These are phyloP conservation scores for Melanargia galathea DNA, from an alignment of 2,888 invertebrate species.

Conservation along the genomic window DNA sequence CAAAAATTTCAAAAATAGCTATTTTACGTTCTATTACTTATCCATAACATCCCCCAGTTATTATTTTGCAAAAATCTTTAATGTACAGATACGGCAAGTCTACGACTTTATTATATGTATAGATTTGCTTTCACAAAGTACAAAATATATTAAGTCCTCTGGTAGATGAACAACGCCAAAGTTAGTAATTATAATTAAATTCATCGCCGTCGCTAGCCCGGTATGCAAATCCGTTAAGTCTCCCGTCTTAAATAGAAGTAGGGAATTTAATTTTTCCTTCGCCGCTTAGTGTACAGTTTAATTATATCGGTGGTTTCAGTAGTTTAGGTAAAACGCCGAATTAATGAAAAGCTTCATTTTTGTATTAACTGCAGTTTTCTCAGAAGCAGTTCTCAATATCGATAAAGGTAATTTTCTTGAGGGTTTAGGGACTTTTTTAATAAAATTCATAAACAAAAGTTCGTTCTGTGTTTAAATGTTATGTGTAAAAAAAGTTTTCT, in stretches of 20 bases:
- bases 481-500: too few species aligned
- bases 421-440: neutral
- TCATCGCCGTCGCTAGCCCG: conserved; percentile 42
- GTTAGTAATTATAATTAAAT: conserved; percentile 55
- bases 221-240: conserved; percentile 48
- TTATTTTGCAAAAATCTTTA: too few species aligned
- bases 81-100: too few species aligned
- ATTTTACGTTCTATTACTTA: too few species aligned
- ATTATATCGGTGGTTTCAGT: conserved; percentile 8
- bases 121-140: too few species aligned
- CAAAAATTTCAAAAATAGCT: too few species aligned
- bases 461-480: too few species aligned
- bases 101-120: too few species aligned
- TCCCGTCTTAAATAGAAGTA: conserved; percentile 14
- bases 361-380: neutral
- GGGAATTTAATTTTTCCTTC: conserved; percentile 16
- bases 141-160: neutral
- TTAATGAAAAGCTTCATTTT: neutral
- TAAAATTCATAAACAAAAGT: too few species aligned
- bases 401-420: neutral
- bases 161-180: conserved; percentile 22
- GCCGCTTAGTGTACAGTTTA: conserved; percentile 10
- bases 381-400: neutral
- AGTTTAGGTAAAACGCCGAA: neutral
- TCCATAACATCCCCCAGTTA: too few species aligned